A percentile compares a stretch with the other conserved stretches of the same genome.
phyloP scores from a whole-genome alignment of 2,113 vertebrate species.

The Lanius collurio region DNA sequence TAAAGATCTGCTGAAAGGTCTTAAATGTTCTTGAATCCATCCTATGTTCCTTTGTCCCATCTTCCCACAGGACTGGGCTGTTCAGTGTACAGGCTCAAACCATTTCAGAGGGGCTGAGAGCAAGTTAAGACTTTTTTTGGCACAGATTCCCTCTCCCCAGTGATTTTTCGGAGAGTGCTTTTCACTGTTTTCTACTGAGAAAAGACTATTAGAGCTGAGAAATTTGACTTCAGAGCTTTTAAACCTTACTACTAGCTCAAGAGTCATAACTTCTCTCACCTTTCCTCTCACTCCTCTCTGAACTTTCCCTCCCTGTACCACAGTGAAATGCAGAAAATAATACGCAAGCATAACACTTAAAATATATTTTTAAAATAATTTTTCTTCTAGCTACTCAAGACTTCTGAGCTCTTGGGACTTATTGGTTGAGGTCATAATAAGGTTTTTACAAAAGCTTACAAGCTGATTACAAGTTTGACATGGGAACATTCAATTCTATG shows the following conservation, averaged over 20 bases:
- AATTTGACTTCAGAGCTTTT: not conserved
- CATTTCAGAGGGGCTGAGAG: not conserved
- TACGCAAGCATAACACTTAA: not conserved
- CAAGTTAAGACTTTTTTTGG: not conserved
- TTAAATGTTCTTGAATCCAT: not conserved
- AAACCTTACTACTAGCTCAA: not conserved
- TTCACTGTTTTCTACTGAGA: not conserved
- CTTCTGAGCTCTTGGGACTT: not conserved
- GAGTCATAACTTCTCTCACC: not conserved
- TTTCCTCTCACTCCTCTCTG: not conserved
- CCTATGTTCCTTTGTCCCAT: not conserved
- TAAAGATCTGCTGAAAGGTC: not conserved
- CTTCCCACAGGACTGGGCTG: not conserved
- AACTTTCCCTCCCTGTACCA: not conserved
- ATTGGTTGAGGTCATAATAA: not conserved
- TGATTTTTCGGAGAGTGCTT: not conserved
- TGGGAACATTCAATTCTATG: not conserved
- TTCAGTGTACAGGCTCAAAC: not conserved
- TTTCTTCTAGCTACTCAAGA: not conserved
- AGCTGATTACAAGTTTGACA: not conserved
- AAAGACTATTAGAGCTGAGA: not conserved
- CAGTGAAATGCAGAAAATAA: not conserved
- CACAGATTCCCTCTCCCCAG: not conserved
- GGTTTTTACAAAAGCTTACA: not conserved
- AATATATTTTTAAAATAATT: not conserved